Conservation (phyloP, 2,797 vertebrate species). For the Argya squamiceps region DNA sequence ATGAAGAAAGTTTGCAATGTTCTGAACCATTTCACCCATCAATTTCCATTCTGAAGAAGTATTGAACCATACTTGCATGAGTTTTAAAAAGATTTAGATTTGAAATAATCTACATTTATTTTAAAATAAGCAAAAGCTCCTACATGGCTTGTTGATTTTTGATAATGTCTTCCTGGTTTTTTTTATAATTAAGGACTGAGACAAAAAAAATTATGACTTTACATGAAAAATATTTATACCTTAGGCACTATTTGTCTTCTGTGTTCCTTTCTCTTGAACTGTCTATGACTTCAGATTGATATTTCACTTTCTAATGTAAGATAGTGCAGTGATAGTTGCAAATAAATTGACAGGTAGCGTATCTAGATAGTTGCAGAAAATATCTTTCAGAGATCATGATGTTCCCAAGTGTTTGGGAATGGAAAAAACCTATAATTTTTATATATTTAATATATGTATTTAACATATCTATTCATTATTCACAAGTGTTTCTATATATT, state of each 20-base stretch:
- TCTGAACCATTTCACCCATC: neutral
- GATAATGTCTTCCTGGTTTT: neutral
- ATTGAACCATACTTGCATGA: neutral
- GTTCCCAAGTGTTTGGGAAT: constrained; percentile 10
- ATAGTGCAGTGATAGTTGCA: neutral
- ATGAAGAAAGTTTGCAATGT: neutral
- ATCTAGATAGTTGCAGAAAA: neutral
- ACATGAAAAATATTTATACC: neutral
- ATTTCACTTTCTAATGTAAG: neutral
- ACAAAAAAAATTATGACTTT: neutral
- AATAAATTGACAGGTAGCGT: constrained; percentile 7
- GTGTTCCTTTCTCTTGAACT: neutral
- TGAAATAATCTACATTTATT: neutral
- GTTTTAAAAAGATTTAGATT: neutral
- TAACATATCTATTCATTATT: constrained; percentile 61
- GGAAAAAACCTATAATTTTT: neutral
- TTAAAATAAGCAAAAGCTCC: neutral
- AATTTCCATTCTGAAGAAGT: neutral
- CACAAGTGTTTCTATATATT: constrained; percentile 67
- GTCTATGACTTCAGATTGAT: neutral
- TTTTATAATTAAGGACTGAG: neutral
- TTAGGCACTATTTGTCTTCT: neutral
- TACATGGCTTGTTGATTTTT: neutral
- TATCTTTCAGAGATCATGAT: neutral
- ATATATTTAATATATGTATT: constrained; percentile 51